Conservation (phyloP, 2,888 invertebrate species). For the Tetanocera ferruginea region DNA sequence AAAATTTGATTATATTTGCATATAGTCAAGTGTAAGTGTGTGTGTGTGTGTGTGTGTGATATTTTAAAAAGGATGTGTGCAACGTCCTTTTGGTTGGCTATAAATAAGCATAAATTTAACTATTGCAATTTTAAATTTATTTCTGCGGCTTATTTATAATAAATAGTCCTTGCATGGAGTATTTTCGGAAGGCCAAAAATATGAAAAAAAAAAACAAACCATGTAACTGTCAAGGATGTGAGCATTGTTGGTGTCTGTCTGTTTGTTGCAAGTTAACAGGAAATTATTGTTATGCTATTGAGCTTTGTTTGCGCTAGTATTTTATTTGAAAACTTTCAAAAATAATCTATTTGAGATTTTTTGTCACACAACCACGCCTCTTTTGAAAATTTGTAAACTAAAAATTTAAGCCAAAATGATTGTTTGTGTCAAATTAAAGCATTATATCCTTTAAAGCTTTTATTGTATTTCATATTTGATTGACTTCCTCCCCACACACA, state of each 20-base stretch:
- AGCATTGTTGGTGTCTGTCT: not conserved
- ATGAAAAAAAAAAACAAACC: not conserved
- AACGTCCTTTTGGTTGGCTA: conserved; percentile 22
- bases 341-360: not conserved
- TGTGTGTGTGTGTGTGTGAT: conserved; percentile 20
- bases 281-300: conserved; percentile 27
- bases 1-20: conserved; percentile 45
- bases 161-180: conserved; percentile 30
- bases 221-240: conserved; percentile 29
- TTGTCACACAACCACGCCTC: not conserved
- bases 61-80: conserved; percentile 10
- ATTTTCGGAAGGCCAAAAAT: conserved; percentile 20
- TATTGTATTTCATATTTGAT: too few species aligned
- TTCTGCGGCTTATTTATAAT: conserved; percentile 37
- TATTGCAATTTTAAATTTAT: conserved; percentile 39
- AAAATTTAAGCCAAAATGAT: too few species aligned
- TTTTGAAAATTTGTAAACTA: too few species aligned
- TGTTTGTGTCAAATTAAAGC: too few species aligned
- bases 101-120: conserved; percentile 41
- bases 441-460: too few species aligned
- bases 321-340: not conserved
- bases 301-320: not conserved
- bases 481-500: too few species aligned
- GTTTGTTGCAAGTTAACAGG: conserved; percentile 5
- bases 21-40: conserved; percentile 7